Evolutionary conservation across 1,140 invertebrate genomes (phyloP).

Genomic region (Eupeodes corollae): DNA sequence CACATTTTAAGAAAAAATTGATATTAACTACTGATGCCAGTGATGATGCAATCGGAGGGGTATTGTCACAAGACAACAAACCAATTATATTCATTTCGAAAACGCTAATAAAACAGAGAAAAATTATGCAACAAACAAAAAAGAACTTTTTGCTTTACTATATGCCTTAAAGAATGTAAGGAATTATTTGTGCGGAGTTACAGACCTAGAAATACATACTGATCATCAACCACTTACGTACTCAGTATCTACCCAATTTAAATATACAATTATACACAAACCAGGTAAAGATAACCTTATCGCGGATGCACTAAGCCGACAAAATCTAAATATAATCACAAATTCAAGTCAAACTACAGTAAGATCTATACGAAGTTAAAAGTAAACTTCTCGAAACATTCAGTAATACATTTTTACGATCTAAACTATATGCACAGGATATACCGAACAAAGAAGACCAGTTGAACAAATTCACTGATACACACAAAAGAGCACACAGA

Average conservation of each 20-base stretch:
- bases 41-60: conserved; percentile 16
- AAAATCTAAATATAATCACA: neutral
- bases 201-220: no score
- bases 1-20: conserved; percentile 22
- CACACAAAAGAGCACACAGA: no score
- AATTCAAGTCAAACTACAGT: no score
- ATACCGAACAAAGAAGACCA: no score
- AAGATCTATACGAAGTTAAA: no score
- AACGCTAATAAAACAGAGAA: conserved; percentile 25
- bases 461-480: no score
- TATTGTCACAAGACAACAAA: conserved; percentile 24
- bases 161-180: conserved; percentile 39
- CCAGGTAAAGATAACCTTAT: conserved; percentile 22
- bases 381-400: no score
- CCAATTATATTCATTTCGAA: conserved; percentile 9
- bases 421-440: no score
- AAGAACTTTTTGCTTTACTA: conserved; percentile 39
- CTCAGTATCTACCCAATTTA: no score
- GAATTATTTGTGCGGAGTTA: no score
- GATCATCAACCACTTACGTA: no score
- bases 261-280: conserved; percentile 29
- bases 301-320: conserved; percentile 20
- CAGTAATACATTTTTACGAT: no score
- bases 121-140: neutral
- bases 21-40: conserved; percentile 21